Conservation (phyloP, 2,888 invertebrate genomes). For the Drosophila peninsularis region DNA sequence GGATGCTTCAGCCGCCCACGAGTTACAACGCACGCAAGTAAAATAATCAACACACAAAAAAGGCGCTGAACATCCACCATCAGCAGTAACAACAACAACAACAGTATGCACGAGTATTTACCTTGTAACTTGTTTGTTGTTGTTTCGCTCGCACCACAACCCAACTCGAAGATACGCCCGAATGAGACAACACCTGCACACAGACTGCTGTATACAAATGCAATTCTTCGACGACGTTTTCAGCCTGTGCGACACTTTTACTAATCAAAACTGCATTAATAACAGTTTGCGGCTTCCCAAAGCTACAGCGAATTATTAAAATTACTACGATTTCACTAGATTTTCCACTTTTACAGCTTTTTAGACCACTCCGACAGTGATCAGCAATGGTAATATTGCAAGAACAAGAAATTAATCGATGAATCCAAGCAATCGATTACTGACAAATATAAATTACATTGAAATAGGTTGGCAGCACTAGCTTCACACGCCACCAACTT, state of each 20-base stretch:
- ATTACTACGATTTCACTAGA: conserved; percentile 11
- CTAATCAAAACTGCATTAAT: conserved; percentile 23
- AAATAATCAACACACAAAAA: conserved; percentile 76
- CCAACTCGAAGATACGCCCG: conserved; percentile 58
- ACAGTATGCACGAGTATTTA: conserved; percentile 70
- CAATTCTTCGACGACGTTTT: conserved; percentile 48
- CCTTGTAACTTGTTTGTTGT: conserved; percentile 80
- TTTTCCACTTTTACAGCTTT: conserved; percentile 41
- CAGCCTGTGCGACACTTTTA: conserved; percentile 32
- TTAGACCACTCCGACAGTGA: conserved; percentile 42
- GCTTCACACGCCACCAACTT: conserved; percentile 10
- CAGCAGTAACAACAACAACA: conserved; percentile 59
- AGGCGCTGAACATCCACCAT: conserved; percentile 79
- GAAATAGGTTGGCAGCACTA: conserved; percentile 22
- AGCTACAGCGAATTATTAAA: conserved; percentile 4
- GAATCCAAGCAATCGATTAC: conserved; percentile 17
- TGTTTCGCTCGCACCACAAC: conserved; percentile 74
- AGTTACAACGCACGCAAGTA: conserved; percentile 75
- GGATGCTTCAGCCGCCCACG: conserved; percentile 66
- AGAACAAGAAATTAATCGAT: conserved; percentile 49
- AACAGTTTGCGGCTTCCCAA: conserved; percentile 2
- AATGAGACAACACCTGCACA: conserved; percentile 70
- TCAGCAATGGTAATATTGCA: conserved; percentile 43
- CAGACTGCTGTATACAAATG: conserved; percentile 65
- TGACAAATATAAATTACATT: not conserved